phyloP scores from a whole-genome alignment of 2,888 invertebrate species.

The Cinara cedri region DNA sequence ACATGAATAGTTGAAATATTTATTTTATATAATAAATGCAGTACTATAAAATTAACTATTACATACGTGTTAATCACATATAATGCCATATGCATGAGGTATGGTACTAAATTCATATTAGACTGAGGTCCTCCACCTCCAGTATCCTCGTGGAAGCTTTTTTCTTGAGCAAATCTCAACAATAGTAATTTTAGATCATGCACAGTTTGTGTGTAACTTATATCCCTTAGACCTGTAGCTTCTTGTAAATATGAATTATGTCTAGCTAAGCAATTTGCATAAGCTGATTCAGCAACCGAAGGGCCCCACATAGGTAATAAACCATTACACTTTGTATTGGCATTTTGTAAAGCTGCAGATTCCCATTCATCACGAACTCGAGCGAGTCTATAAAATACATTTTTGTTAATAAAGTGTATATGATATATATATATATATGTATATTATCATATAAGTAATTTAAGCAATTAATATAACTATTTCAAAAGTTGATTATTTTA shows the following conservation, averaged over 20 bases:
- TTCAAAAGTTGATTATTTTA: too few species aligned
- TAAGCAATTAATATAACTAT: too few species aligned
- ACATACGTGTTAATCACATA: conserved; percentile 89
- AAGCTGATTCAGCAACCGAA: conserved; percentile 88
- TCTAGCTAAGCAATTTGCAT: conserved; percentile 90
- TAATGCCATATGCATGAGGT: conserved; percentile 90
- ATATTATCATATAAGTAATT: too few species aligned
- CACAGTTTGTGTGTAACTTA: conserved; percentile 80
- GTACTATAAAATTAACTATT: neutral
- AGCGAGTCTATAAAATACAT: conserved; percentile 64
- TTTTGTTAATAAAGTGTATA: too few species aligned
- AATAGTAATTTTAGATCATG: conserved; percentile 92
- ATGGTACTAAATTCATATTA: conserved; percentile 95
- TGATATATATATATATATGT: too few species aligned
- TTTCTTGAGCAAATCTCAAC: conserved; percentile 87
- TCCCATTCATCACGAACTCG: conserved; percentile 94
- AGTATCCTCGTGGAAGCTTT: conserved; percentile 96
- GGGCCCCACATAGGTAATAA: conserved; percentile 96
- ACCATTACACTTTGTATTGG: conserved; percentile 97
- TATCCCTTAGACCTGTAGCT: conserved; percentile 69
- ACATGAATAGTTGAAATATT: too few species aligned
- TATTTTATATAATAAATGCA: neutral
- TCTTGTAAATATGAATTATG: conserved; percentile 84
- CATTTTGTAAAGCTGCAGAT: conserved; percentile 95
- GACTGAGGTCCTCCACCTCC: conserved; percentile 97